Evolutionary conservation across 2,888 invertebrate species (phyloP).

Genomic region (Lutraria lutraria): DNA sequence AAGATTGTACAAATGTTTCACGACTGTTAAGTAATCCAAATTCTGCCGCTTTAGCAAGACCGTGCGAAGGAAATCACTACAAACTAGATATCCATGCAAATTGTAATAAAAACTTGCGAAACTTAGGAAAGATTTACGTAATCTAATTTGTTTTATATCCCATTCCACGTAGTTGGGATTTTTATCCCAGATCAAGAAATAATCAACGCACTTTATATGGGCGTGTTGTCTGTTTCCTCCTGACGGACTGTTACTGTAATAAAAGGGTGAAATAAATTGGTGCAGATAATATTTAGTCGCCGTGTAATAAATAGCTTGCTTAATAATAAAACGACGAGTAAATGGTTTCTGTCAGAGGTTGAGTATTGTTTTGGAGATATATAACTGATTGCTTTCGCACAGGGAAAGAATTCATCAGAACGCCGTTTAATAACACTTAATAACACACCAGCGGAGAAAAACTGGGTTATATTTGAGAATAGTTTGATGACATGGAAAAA

Average conservation of each 20-base stretch:
- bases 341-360: conserved; percentile 30
- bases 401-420: neutral
- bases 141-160: neutral
- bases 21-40: neutral
- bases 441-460: neutral
- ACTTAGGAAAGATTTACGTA: neutral
- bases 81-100: conserved; percentile 5
- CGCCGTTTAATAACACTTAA: neutral
- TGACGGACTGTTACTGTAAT: conserved; percentile 1
- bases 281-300: conserved; percentile 26
- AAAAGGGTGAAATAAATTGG: conserved; percentile 25
- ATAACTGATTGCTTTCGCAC: neutral
- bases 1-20: neutral
- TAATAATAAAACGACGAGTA: conserved; percentile 30
- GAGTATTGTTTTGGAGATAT: conserved; percentile 26
- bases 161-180: neutral
- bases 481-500: neutral
- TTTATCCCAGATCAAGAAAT: neutral
- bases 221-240: conserved; percentile 5
- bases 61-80: neutral
- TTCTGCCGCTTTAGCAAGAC: neutral
- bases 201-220: neutral
- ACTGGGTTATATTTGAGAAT: neutral
- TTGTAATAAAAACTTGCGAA: neutral
- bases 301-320: conserved; percentile 21